phyloP scores from a whole-genome alignment of 2,113 vertebrate genomes.

The Hiodon alosoides region DNA sequence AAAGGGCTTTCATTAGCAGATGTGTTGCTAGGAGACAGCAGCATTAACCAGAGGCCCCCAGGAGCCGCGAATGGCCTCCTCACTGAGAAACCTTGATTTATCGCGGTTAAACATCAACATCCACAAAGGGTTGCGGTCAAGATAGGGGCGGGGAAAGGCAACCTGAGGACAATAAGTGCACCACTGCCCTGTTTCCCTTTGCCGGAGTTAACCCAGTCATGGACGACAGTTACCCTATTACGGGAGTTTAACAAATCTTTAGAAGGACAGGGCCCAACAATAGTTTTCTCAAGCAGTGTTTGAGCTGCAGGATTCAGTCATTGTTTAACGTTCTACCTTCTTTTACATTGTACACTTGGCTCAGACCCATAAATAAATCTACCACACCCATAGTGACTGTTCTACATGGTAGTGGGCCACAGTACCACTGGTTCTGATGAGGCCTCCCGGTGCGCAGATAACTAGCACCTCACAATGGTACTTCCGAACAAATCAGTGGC shows the following conservation, averaged over 20 bases:
- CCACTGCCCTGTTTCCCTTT: background rate
- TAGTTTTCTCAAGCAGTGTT: background rate
- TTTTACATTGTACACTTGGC: no score
- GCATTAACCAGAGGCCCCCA: slow-evolving; percentile 27
- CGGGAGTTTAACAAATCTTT: background rate
- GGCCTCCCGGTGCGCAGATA: no score
- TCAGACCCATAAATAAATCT: no score
- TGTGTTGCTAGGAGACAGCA: slow-evolving; percentile 59
- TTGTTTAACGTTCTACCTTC: no score
- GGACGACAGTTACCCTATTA: background rate
- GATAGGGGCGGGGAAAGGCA: background rate
- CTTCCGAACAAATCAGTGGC: no score
- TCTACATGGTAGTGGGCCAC: no score
- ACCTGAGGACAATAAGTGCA: background rate
- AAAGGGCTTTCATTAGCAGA: slow-evolving; percentile 17
- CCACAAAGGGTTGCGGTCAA: background rate
- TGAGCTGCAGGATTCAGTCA: background rate
- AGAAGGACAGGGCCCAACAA: slow-evolving; percentile 1
- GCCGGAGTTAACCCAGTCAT: background rate
- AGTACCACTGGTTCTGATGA: no score
- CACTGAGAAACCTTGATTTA: slow-evolving; percentile 27
- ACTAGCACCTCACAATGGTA: no score
- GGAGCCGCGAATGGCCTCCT: slow-evolving; percentile 28
- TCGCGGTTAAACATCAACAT: slow-evolving; percentile 15
- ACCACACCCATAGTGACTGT: no score